These are phyloP conservation scores for Carassius gibelio DNA, from an alignment of 2,113 vertebrate species.

Conservation along the genomic window DNA sequence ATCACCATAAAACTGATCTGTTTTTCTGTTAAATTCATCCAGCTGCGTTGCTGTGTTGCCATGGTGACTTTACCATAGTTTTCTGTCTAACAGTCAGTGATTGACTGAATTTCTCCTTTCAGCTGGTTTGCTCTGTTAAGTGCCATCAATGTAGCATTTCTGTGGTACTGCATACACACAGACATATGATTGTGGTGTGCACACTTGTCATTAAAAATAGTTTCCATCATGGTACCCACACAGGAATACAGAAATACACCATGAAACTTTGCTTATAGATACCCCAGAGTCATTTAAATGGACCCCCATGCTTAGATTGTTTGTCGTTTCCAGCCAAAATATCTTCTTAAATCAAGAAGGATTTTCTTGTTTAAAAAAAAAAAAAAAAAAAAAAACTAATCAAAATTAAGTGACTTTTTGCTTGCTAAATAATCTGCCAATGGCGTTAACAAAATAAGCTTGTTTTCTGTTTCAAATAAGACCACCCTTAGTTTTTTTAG, in stretches of 20 bases:
- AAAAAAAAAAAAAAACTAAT: no score
- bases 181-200: background rate
- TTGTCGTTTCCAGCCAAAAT: no score
- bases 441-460: no score
- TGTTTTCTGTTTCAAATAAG: no score
- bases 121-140: background rate
- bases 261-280: background rate
- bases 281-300: conserved; percentile 47
- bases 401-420: no score
- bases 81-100: background rate
- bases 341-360: no score
- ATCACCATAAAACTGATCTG: background rate
- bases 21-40: background rate
- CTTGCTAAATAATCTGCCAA: no score
- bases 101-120: background rate
- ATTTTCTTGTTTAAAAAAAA: no score
- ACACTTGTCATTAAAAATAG: background rate
- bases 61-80: no score
- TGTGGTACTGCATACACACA: background rate
- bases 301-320: background rate
- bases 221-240: background rate
- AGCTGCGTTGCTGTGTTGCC: no score
- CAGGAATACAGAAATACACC: background rate
- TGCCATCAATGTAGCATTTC: background rate
- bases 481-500: no score